Conservation (phyloP, 2,113 vertebrate genomes). For the Poeciliopsis turrubarensis region DNA sequence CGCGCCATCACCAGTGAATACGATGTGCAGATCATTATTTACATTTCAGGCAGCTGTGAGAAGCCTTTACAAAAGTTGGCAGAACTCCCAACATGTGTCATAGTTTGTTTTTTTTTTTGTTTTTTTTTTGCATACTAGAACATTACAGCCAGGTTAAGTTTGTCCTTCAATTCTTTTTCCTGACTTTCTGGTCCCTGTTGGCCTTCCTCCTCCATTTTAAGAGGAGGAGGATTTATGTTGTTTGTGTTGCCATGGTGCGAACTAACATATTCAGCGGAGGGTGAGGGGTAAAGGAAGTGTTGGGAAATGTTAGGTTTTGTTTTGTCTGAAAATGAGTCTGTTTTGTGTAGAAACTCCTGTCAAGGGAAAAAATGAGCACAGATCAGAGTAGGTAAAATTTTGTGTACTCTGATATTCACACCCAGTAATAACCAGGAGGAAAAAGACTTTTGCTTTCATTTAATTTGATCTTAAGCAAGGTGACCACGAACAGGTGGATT, state of each 20-base stretch:
- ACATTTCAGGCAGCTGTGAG: constrained; percentile 5
- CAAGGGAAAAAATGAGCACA: background rate
- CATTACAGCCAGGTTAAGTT: background rate
- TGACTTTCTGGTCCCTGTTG: background rate
- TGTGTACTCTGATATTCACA: background rate
- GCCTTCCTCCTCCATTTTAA: constrained; percentile 16
- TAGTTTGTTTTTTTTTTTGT: constrained; percentile 54
- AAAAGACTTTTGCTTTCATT: too few species aligned
- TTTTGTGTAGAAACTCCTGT: constrained; percentile 11
- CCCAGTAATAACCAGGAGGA: background rate
- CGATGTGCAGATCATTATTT: background rate
- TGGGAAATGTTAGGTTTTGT: constrained; percentile 3
- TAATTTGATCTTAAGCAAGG: too few species aligned
- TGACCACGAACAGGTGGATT: too few species aligned
- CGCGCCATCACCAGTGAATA: background rate
- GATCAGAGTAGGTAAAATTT: background rate
- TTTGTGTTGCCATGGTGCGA: constrained; percentile 57
- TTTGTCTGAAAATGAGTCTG: background rate
- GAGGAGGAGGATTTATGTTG: constrained; percentile 44
- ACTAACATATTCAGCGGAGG: constrained; percentile 32
- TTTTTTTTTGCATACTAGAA: constrained; percentile 55
- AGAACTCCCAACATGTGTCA: background rate
- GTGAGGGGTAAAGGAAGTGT: background rate
- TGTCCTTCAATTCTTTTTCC: background rate
- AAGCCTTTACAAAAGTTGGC: background rate